Base-by-base conservation (phyloP, 2,797 vertebrate genomes). In the Pachyuromys duprasi region DNA sequence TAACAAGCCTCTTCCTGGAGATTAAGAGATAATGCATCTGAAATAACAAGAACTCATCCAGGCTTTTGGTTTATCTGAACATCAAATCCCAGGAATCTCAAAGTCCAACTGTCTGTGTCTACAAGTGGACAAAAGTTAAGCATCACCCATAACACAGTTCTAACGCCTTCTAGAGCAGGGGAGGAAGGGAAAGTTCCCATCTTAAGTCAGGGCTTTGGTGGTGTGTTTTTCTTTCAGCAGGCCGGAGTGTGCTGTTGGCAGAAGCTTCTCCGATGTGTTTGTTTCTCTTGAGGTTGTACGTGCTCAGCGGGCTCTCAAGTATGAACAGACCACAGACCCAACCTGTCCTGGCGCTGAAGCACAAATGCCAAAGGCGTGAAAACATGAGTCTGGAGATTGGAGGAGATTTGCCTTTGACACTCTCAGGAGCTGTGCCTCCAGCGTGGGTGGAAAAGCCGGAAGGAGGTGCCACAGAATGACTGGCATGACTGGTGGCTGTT, bases 1-100 rank as follows among this genome's bases (percentile, higher is more conserved):
- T 79, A 96, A 96, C 26, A 39, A 87, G 96, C 95, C 57, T 96
- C 95, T 98, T 98, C 98, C 97, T 98, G 96, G 95, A 98, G 98
- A 98, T 98, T 97, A 98, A 91, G 96, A 98, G 98, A 98, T 98
- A 98, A 98, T 93, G 92, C 98, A 98, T 98, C 98, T 98, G 98
- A 97, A 98, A 98, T 94, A 98, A 98, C 97, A 98, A 96, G 97
- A 98, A 94, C 98, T 98, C 98, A 98, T 98, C 96, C 97, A 98
- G 97, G 98, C 98, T 98, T 98, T 98, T 90, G 97, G 96, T 97
- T 98, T 98, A 97, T 97, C 97, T 97, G 96, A 98, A 98, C 98
- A 98, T 97, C 98, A 98, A 97, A 98, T 97, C 97, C 82, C 97
- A 95, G 90, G 97, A 98, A 98, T 98, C 98, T 97, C 93, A 86